phyloP scores from a whole-genome alignment of 1,140 invertebrate species.

The Meloidogyne chitwoodi region DNA sequence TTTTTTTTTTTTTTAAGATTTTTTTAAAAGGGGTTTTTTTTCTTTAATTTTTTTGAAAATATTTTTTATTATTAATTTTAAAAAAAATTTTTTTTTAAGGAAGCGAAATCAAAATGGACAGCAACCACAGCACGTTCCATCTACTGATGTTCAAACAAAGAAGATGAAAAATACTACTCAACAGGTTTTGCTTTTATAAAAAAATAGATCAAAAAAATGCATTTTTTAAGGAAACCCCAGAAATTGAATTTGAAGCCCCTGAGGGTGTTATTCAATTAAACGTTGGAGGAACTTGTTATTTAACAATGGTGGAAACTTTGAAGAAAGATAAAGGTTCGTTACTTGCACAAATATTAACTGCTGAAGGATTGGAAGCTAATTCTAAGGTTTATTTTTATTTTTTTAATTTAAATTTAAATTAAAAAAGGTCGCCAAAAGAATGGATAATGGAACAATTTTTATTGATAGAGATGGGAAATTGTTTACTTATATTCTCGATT shows the following conservation, averaged over 20 bases:
- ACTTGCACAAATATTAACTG: slow-evolving; percentile 19
- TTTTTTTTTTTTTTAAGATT: background rate
- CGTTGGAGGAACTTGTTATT: slow-evolving; percentile 37
- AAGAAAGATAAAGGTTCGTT: slow-evolving; percentile 30
- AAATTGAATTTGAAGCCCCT: slow-evolving; percentile 5
- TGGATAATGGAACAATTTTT: slow-evolving; percentile 72
- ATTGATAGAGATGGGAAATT: slow-evolving; percentile 93
- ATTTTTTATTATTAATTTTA: too few relatives aligned
- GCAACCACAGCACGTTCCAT: background rate
- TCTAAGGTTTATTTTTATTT: too few relatives aligned
- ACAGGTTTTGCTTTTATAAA: background rate
- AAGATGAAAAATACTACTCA: background rate
- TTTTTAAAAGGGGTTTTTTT: background rate
- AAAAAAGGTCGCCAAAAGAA: slow-evolving; percentile 75
- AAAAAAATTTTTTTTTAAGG: background rate
- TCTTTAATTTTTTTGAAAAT: too few relatives aligned
- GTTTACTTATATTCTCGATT: slow-evolving; percentile 94
- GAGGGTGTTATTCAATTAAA: slow-evolving; percentile 42
- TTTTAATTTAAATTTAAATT: too few relatives aligned
- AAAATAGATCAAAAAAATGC: background rate
- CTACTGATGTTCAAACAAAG: background rate
- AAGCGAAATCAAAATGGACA: background rate
- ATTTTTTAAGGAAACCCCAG: background rate
- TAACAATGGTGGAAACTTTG: slow-evolving; percentile 39
- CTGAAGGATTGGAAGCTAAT: slow-evolving; percentile 21